A percentile compares a stretch with the other conserved stretches of the same genome.
Conservation (phyloP, 2,888 invertebrate genomes). For the Parapristionchus giblindavisi region DNA sequence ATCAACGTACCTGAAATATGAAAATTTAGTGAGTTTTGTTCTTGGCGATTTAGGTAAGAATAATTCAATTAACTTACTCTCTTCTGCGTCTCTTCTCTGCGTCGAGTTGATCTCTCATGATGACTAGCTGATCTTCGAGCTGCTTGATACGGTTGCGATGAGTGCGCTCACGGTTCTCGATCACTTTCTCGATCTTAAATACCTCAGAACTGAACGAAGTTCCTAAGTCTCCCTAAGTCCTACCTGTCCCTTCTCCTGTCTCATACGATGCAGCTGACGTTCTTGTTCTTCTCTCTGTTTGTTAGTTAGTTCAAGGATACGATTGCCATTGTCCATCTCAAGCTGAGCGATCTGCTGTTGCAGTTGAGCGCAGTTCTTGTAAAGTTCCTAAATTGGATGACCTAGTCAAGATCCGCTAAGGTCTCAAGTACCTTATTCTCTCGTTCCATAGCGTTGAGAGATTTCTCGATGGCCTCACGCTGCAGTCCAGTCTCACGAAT, state of each 20-base stretch:
- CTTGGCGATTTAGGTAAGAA: neutral
- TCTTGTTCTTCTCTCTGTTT: constrained; percentile 69
- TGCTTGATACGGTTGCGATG: constrained; percentile 66
- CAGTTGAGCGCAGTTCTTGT: constrained; percentile 69
- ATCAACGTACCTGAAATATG: constrained; percentile 50
- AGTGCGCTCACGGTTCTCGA: constrained; percentile 67
- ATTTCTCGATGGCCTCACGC: constrained; percentile 69
- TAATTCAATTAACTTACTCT: constrained; percentile 21
- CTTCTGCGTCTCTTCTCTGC: constrained; percentile 60
- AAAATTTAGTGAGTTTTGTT: neutral
- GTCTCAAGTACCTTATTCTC: constrained; percentile 56
- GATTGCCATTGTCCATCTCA: constrained; percentile 69
- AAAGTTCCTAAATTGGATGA: constrained; percentile 53
- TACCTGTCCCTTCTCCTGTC: constrained; percentile 66
- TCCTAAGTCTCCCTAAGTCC: neutral
- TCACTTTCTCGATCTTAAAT: constrained; percentile 66
- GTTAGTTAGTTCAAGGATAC: constrained; percentile 67
- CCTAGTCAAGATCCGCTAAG: neutral
- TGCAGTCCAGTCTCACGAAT: constrained; percentile 68
- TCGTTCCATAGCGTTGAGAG: constrained; percentile 69
- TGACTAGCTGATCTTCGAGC: constrained; percentile 64
- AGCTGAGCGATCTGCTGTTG: constrained; percentile 69
- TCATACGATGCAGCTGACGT: constrained; percentile 62
- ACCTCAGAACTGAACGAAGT: neutral
- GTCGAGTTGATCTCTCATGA: constrained; percentile 66